These are phyloP conservation scores for Tetrao urogallus DNA, from an alignment of 2,113 vertebrate genomes.

Conservation along the genomic window DNA sequence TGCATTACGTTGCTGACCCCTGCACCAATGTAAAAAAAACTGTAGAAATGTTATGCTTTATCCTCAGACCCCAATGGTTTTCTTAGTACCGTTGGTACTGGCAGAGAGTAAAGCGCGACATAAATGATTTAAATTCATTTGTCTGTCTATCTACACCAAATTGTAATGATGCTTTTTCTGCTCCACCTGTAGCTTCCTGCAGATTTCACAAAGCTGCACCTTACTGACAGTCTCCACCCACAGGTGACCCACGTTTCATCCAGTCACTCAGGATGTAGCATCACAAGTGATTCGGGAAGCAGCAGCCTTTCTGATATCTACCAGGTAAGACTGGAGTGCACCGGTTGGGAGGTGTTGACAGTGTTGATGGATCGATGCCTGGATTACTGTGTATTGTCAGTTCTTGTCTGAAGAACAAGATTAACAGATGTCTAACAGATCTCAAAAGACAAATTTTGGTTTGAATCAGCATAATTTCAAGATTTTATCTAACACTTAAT, in stretches of 20 bases:
- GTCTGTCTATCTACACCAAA: slow-evolving; percentile 30
- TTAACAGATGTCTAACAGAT: not conserved
- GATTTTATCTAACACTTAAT: not conserved
- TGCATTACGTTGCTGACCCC: not conserved
- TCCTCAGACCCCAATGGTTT: not conserved
- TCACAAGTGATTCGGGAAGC: slow-evolving; percentile 99
- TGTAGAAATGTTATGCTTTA: not conserved
- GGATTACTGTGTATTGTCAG: not conserved
- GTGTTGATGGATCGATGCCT: not conserved
- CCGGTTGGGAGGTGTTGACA: not conserved
- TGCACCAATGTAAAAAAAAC: not conserved
- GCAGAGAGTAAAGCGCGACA: not conserved
- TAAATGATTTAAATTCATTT: slow-evolving; percentile 21
- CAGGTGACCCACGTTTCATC: slow-evolving; percentile 99
- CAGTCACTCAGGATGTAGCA: slow-evolving; percentile 99
- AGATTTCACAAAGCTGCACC: slow-evolving; percentile 98
- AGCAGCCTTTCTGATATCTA: slow-evolving; percentile 99
- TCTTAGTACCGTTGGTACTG: not conserved
- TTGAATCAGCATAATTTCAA: not conserved
- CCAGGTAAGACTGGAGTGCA: slow-evolving; percentile 86
- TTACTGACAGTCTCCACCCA: slow-evolving; percentile 97
- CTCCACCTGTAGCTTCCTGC: slow-evolving; percentile 89
- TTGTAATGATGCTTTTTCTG: slow-evolving; percentile 72
- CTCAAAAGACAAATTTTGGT: not conserved
- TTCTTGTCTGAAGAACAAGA: not conserved